phyloP scores from a whole-genome alignment of 1,140 invertebrate genomes.

The Frieseomelitta varia region DNA sequence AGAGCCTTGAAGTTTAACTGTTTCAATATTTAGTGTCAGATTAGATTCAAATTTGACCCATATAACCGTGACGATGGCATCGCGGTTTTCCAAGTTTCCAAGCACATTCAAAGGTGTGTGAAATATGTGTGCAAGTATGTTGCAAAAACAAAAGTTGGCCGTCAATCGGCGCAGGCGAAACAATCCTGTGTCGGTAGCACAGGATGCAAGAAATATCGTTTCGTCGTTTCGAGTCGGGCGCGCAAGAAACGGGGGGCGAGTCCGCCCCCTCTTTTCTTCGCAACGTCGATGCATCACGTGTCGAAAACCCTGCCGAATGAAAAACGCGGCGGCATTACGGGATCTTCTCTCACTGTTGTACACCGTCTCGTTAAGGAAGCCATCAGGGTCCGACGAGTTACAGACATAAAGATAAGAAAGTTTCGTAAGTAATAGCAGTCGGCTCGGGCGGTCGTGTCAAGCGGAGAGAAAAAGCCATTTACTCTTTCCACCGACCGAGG shows the following conservation, averaged over 20 bases:
- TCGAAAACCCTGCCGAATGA: background rate
- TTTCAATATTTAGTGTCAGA: too few species aligned
- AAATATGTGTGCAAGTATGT: background rate
- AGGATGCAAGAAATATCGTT: background rate
- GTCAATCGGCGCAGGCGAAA: background rate
- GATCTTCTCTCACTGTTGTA: background rate
- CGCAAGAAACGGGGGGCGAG: background rate
- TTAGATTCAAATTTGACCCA: too few species aligned
- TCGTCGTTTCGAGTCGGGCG: background rate
- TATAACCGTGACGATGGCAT: too few species aligned
- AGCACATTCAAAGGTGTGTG: too few species aligned
- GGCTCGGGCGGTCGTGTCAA: slow-evolving; percentile 47
- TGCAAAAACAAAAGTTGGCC: background rate
- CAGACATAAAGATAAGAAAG: slow-evolving; percentile 44
- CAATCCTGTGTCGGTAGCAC: background rate
- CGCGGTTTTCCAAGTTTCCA: too few species aligned
- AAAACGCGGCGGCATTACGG: slow-evolving; percentile 27
- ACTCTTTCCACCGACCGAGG: slow-evolving; percentile 23
- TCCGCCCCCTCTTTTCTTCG: background rate
- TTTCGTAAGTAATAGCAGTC: slow-evolving; percentile 60
- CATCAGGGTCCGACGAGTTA: slow-evolving; percentile 9
- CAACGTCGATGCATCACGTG: background rate
- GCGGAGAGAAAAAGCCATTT: slow-evolving; percentile 59
- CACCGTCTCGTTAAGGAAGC: slow-evolving; percentile 42
- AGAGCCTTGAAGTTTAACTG: too few species aligned